Percentiles rank a stretch among this genome's conserved stretches.
These are phyloP conservation scores for Peromyscus leucopus DNA, from an alignment of 2,113 vertebrate species.

Conservation along the genomic window DNA sequence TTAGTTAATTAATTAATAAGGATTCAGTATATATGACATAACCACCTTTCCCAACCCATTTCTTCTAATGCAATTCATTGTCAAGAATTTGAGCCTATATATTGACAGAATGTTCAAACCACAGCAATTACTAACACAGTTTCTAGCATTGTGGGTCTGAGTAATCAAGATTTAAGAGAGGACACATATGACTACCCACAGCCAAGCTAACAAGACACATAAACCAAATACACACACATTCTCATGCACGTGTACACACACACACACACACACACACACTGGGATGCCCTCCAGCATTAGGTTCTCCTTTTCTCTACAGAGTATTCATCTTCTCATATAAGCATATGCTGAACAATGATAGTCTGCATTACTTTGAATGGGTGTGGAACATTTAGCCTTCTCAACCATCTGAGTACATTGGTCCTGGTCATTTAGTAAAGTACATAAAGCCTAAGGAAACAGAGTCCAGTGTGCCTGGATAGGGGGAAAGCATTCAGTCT, in stretches of 20 bases:
- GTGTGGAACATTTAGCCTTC: not conserved
- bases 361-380: not conserved
- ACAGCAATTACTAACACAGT: not conserved
- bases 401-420: not conserved
- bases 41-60: not conserved
- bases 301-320: not conserved
- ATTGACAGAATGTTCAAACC: not conserved
- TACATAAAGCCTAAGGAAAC: not conserved
- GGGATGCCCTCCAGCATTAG: fast-evolving
- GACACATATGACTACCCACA: fast-evolving
- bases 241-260: too few relatives aligned
- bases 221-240: not conserved
- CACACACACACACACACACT: not conserved
- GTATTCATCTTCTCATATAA: not conserved
- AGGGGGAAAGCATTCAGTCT: not conserved
- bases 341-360: not conserved
- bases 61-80: not conserved
- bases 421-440: not conserved
- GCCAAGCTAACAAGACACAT: not conserved
- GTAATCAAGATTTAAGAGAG: not conserved
- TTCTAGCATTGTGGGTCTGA: not conserved
- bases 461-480: not conserved
- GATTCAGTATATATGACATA: not conserved
- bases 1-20: not conserved
- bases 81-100: not conserved